These are phyloP conservation scores for Cenopis cana DNA, from an alignment of 2,888 invertebrate species.

Conservation along the genomic window DNA sequence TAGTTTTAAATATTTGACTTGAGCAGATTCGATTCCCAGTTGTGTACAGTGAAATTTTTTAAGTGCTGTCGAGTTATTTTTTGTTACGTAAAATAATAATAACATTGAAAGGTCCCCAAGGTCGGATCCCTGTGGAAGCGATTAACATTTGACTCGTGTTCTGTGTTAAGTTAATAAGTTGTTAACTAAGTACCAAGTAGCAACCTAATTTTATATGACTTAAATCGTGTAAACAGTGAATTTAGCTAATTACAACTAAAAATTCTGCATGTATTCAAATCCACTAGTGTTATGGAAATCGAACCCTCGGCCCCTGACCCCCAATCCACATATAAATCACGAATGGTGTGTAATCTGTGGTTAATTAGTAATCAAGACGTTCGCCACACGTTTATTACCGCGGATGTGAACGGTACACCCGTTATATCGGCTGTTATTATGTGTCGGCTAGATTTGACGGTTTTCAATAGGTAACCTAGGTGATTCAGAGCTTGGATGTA, in stretches of 20 bases:
- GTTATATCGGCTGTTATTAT: conserved; percentile 25
- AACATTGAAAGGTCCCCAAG: no score
- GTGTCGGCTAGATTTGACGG: conserved; percentile 3
- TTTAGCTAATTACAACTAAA: neutral
- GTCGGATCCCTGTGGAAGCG: no score
- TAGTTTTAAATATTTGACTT: neutral
- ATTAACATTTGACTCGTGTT: no score
- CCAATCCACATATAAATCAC: conserved; percentile 21
- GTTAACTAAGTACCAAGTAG: no score
- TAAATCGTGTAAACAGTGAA: no score
- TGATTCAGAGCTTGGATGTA: neutral
- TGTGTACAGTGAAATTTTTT: no score
- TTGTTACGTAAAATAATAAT: no score
- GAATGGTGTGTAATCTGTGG: conserved; percentile 24
- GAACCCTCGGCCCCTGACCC: conserved; percentile 23
- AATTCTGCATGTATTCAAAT: neutral
- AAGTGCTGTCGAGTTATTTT: no score
- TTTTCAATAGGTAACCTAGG: conserved; percentile 22
- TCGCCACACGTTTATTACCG: conserved; percentile 30
- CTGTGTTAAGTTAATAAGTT: no score
- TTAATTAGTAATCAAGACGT: conserved; percentile 34
- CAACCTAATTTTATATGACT: no score
- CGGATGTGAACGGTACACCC: conserved; percentile 30
- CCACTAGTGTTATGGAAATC: neutral
- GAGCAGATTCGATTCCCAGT: no score